Evolutionary conservation across 2,888 invertebrate genomes (phyloP).

Genomic region (Drosophila aldrichi): DNA sequence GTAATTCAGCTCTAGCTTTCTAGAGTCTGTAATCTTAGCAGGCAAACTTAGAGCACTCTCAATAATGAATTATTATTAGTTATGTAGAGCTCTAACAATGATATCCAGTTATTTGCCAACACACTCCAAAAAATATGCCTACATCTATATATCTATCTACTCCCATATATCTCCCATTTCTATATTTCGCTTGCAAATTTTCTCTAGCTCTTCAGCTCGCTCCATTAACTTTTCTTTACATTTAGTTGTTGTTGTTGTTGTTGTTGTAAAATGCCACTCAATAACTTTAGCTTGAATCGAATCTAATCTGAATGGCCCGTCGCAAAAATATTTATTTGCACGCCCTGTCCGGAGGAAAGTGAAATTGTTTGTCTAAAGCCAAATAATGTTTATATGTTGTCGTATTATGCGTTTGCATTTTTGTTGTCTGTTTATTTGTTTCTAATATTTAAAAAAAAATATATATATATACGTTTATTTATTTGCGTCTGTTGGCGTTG

Average conservation of each 20-base stretch:
- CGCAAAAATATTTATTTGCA: slow-evolving; percentile 38
- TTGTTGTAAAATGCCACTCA: neutral
- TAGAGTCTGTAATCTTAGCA: too few species aligned
- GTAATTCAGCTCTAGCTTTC: too few species aligned
- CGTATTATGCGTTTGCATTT: slow-evolving; percentile 39
- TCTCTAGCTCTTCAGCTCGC: neutral
- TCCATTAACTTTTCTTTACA: neutral
- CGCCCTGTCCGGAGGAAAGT: slow-evolving; percentile 56
- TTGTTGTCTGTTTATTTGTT: slow-evolving; percentile 7
- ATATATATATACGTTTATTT: slow-evolving; percentile 60
- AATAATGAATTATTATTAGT: too few species aligned
- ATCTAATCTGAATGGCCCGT: slow-evolving; percentile 24
- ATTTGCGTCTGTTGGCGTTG: slow-evolving; percentile 64
- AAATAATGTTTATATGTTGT: slow-evolving; percentile 47
- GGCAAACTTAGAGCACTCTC: too few species aligned
- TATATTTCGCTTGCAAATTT: slow-evolving; percentile 14
- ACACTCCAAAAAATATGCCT: too few species aligned
- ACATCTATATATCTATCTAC: neutral
- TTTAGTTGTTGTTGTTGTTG: neutral
- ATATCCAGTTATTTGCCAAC: too few species aligned
- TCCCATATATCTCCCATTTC: neutral
- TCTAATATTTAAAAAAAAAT: slow-evolving; percentile 12
- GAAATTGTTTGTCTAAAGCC: slow-evolving; percentile 43
- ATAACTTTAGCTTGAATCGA: neutral
- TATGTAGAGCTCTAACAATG: too few species aligned